Percentiles rank a stretch among this genome's conserved stretches.
Evolutionary conservation across 2,113 vertebrate genomes (phyloP).

Genomic region (Ciconia stormi): DNA sequence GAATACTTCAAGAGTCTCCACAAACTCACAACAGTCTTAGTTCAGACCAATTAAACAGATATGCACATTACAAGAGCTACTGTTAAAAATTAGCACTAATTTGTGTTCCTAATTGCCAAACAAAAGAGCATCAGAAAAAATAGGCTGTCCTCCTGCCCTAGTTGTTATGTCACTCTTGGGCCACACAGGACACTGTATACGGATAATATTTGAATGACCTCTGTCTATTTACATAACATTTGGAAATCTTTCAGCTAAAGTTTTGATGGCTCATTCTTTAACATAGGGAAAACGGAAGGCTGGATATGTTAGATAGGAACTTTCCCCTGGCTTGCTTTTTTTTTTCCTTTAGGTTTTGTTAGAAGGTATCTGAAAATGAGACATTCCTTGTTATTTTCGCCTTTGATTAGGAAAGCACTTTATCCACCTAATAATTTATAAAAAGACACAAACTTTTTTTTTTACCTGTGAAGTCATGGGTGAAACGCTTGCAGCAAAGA

Average conservation of each 20-base stretch:
- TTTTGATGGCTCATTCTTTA: neutral
- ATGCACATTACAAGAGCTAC: neutral
- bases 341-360: neutral
- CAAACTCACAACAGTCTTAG: neutral
- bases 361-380: neutral
- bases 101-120: neutral
- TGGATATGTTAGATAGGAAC: neutral
- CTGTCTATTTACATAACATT: neutral
- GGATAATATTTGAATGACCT: neutral
- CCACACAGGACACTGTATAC: neutral
- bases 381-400: neutral
- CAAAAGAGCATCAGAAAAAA: neutral
- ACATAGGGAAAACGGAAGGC: neutral
- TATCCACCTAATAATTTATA: neutral
- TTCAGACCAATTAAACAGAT: neutral
- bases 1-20: neutral
- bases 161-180: neutral
- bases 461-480: neutral
- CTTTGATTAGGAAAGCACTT: neutral
- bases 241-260: neutral
- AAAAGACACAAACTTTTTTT: neutral
- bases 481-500: neutral
- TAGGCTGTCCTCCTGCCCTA: neutral
- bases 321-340: neutral
- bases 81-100: neutral